Conservation (phyloP, 2,888 invertebrate genomes). For the Cantharis lateralis region DNA sequence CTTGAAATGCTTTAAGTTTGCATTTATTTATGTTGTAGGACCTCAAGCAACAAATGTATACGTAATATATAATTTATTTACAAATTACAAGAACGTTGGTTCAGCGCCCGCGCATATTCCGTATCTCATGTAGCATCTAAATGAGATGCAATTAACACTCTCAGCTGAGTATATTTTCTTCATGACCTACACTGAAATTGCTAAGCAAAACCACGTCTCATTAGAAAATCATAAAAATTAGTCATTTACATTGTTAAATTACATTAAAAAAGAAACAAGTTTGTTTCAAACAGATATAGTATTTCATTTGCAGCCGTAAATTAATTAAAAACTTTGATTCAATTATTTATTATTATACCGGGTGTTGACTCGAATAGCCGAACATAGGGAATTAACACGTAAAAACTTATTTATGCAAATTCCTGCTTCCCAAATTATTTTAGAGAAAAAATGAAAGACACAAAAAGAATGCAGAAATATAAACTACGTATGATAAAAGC, state of each 20-base stretch:
- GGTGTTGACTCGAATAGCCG: too few species aligned
- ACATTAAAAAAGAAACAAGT: not conserved
- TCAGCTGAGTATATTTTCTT: constrained; percentile 39
- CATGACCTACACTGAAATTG: constrained; percentile 26
- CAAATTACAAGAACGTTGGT: constrained; percentile 43
- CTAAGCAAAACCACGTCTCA: constrained; percentile 27
- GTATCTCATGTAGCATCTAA: constrained; percentile 47
- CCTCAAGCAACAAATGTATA: constrained; percentile 8
- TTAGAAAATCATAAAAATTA: constrained; percentile 25
- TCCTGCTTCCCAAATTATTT: too few species aligned
- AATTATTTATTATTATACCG: too few species aligned
- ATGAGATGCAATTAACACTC: constrained; percentile 51
- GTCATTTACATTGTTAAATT: constrained; percentile 9
- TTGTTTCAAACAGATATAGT: not conserved
- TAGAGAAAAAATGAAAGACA: too few species aligned
- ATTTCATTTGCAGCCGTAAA: not conserved
- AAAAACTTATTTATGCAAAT: too few species aligned
- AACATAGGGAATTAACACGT: too few species aligned
- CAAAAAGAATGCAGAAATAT: too few species aligned
- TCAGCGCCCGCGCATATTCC: constrained; percentile 44
- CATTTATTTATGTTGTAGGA: constrained; percentile 4
- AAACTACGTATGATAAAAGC: too few species aligned
- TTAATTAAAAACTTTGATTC: not conserved
- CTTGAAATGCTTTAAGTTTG: not conserved
- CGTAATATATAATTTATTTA: constrained; percentile 43